Conservation (phyloP, 2,113 vertebrate genomes). For the Tor tambroides region DNA sequence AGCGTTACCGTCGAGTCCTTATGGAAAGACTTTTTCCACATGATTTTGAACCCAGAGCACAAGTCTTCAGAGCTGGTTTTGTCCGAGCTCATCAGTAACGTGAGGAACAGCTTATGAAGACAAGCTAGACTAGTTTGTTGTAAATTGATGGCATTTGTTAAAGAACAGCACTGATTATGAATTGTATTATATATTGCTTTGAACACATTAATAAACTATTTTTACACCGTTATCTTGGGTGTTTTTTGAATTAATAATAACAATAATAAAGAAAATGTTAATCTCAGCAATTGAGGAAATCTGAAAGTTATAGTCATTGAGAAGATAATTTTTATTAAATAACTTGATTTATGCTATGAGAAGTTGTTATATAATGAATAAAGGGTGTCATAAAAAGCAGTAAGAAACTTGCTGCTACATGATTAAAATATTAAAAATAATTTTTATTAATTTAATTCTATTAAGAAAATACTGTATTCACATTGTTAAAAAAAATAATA, state of each 20-base stretch:
- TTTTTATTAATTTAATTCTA: not conserved
- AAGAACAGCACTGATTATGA: too few relatives aligned
- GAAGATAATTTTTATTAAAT: not conserved
- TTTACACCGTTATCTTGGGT: not conserved
- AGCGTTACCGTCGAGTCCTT: not conserved
- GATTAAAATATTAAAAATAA: not conserved
- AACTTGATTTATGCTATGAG: too few relatives aligned
- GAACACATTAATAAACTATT: constrained; percentile 27
- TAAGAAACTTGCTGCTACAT: not conserved
- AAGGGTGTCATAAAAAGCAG: too few relatives aligned
- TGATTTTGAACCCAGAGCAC: constrained; percentile 58
- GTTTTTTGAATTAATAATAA: not conserved
- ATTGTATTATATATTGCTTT: constrained; percentile 18
- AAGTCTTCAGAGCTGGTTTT: constrained; percentile 49
- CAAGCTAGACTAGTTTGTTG: not conserved
- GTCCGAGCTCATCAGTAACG: constrained; percentile 50
- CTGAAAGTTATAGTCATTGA: not conserved
- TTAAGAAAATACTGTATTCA: not conserved
- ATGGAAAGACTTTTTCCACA: constrained; percentile 61
- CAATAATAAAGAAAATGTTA: not conserved
- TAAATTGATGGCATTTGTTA: too few relatives aligned
- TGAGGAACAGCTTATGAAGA: constrained; percentile 42
- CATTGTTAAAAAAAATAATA: too few relatives aligned
- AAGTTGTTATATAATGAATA: not conserved
- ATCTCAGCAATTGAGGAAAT: not conserved